These are phyloP conservation scores for Bradynema listronoti DNA, from an alignment of 1,140 invertebrate genomes.

Conservation along the genomic window DNA sequence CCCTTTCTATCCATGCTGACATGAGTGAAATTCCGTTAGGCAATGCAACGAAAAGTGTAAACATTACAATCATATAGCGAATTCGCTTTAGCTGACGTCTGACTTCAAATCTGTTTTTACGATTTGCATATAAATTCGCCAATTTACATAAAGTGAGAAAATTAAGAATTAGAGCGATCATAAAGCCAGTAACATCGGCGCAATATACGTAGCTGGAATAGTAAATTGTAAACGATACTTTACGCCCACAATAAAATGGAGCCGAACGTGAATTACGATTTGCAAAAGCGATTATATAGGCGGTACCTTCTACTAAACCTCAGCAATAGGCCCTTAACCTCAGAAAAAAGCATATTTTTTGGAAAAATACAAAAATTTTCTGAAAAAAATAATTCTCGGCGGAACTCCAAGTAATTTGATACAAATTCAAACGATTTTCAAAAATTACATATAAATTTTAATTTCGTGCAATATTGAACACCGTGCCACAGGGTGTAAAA, in stretches of 20 bases:
- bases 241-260: conserved; percentile 30
- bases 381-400: too few species aligned
- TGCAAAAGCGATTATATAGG: too few species aligned
- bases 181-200: conserved; percentile 26
- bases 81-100: conserved; percentile 28
- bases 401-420: too few species aligned
- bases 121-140: conserved; percentile 23
- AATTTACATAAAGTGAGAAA: conserved; percentile 4
- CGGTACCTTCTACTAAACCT: too few species aligned
- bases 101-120: conserved; percentile 28
- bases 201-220: conserved; percentile 36
- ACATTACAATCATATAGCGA: conserved; percentile 32
- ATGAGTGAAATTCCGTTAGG: conserved; percentile 31
- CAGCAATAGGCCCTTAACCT: too few species aligned
- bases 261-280: too few species aligned
- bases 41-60: conserved; percentile 30
- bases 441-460: too few species aligned
- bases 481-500: too few species aligned
- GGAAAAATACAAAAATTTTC: too few species aligned
- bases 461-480: too few species aligned
- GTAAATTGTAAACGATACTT: conserved; percentile 26
- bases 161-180: conserved; percentile 24
- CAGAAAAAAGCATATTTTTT: too few species aligned
- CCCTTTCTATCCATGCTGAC: conserved; percentile 33
- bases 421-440: too few species aligned